Evolutionary conservation across 2,888 invertebrate genomes (phyloP).

Genomic region (Drosophila paranaensis): DNA sequence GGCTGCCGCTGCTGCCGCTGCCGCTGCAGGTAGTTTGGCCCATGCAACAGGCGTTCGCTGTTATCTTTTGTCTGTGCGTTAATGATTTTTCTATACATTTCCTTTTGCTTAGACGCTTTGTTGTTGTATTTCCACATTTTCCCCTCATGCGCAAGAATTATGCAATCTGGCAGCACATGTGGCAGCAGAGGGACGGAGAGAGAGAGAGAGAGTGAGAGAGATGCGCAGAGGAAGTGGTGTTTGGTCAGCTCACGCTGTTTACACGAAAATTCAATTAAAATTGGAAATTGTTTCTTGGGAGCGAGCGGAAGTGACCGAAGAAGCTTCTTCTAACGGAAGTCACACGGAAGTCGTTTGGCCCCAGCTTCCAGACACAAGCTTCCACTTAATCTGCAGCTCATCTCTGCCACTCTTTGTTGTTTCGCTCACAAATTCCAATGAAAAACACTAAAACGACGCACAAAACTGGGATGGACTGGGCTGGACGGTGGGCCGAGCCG

Average conservation of each 20-base stretch:
- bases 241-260: constrained; percentile 66
- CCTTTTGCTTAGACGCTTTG: constrained; percentile 48
- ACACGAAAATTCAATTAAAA: constrained; percentile 78
- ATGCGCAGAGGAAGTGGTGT: constrained; percentile 50
- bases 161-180: constrained; percentile 75
- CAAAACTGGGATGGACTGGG: neutral
- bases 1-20: constrained; percentile 44
- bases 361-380: constrained; percentile 17
- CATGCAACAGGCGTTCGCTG: constrained; percentile 38
- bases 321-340: constrained; percentile 62
- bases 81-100: constrained; percentile 80
- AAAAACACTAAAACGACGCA: constrained; percentile 49
- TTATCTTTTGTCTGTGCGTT: constrained; percentile 74
- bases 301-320: constrained; percentile 52
- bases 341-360: constrained; percentile 76
- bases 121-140: constrained; percentile 20
- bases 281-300: constrained; percentile 57
- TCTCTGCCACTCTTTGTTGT: constrained; percentile 30
- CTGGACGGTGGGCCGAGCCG: constrained; percentile 29
- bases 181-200: constrained; percentile 41
- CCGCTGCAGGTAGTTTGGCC: constrained; percentile 56
- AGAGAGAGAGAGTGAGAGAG: constrained; percentile 7
- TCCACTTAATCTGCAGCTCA: constrained; percentile 49
- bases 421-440: constrained; percentile 57
- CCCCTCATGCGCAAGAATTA: constrained; percentile 56